Evolutionary conservation across 2,888 invertebrate species (phyloP).

Genomic region (Drosophila putrida): DNA sequence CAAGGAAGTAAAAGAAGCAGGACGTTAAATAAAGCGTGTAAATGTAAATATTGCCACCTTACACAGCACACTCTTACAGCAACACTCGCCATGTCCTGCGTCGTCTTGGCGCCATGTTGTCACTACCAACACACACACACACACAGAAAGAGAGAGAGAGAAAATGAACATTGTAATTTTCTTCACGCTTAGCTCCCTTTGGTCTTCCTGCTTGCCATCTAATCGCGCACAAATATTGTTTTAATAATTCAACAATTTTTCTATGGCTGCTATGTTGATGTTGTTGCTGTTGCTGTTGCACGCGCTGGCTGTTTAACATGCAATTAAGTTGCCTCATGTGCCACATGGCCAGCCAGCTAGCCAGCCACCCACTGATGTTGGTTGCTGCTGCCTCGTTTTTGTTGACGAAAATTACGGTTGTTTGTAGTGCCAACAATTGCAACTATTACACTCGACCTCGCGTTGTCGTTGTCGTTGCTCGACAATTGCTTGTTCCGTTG

Average conservation of each 20-base stretch:
- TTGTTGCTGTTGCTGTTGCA: conserved; percentile 19
- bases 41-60: conserved; percentile 73
- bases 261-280: conserved; percentile 19
- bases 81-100: conserved; percentile 32
- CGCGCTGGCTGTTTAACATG: conserved; percentile 61
- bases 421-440: conserved; percentile 71
- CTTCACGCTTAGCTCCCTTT: conserved; percentile 24
- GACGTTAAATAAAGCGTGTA: conserved; percentile 58
- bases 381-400: conserved; percentile 19
- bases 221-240: conserved; percentile 71
- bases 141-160: background rate
- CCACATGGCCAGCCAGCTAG: background rate
- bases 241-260: conserved; percentile 68
- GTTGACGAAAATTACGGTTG: conserved; percentile 69
- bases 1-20: conserved; percentile 16
- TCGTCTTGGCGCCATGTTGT: conserved; percentile 64
- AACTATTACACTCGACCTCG: conserved; percentile 52
- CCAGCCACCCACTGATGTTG: conserved; percentile 1
- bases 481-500: conserved; percentile 56
- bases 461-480: conserved; percentile 15
- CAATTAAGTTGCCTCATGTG: conserved; percentile 65
- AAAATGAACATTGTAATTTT: conserved; percentile 48
- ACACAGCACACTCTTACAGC: conserved; percentile 14
- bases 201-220: conserved; percentile 26
- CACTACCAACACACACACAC: conserved; percentile 25